These are phyloP conservation scores for Cyphomyrmex costatus DNA, from an alignment of 1,140 invertebrate species.

Conservation along the genomic window DNA sequence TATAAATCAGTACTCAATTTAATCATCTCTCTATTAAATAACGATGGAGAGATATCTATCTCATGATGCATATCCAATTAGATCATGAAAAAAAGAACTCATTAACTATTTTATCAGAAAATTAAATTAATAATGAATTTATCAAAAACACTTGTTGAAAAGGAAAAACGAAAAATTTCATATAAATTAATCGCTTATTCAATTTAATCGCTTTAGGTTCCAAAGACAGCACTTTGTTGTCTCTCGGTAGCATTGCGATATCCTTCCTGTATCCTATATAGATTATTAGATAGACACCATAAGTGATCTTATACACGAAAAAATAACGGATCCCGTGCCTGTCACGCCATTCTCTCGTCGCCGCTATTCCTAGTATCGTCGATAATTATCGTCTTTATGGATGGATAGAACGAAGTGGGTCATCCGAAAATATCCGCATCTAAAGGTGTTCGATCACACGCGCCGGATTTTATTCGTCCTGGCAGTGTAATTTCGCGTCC, in stretches of 20 bases:
- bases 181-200: background rate
- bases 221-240: background rate
- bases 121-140: background rate
- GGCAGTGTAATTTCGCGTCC: constrained; percentile 30
- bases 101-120: too few species aligned
- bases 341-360: constrained; percentile 45
- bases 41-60: background rate
- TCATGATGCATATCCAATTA: background rate
- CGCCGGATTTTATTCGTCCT: constrained; percentile 48
- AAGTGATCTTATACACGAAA: constrained; percentile 1
- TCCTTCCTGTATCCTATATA: background rate
- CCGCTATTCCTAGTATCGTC: constrained; percentile 74
- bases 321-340: constrained; percentile 15
- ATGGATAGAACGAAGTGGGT: constrained; percentile 70
- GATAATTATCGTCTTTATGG: constrained; percentile 72
- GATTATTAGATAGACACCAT: constrained; percentile 13
- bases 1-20: background rate
- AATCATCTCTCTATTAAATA: background rate
- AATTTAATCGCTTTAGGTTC: background rate
- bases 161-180: background rate
- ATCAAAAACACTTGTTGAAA: background rate
- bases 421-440: constrained; percentile 68
- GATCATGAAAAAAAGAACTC: background rate
- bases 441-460: constrained; percentile 62
- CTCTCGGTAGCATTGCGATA: background rate